Evolutionary conservation across 2,113 vertebrate species (phyloP).

Genomic region (Osmerus mordax): DNA sequence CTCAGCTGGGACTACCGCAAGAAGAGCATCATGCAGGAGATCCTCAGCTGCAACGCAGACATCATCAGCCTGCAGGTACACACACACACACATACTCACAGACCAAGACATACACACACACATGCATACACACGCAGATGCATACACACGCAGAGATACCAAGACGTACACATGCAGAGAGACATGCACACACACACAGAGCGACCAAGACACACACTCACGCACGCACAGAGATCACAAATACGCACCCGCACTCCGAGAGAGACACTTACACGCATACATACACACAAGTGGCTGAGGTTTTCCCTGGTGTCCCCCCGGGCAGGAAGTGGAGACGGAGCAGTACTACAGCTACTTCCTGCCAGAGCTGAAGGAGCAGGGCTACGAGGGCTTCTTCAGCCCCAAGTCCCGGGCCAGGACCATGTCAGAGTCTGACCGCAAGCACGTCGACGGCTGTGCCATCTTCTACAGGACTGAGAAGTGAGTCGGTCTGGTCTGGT

Average conservation of each 20-base stretch:
- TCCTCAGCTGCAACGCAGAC: conserved; percentile 90
- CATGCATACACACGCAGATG: conserved; percentile 37
- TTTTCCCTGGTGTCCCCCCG: conserved; percentile 7
- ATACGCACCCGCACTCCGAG: too few relatives aligned
- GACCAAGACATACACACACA: conserved; percentile 3
- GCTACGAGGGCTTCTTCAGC: conserved; percentile 97
- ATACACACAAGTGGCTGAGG: not conserved
- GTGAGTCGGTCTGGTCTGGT: conserved; percentile 65
- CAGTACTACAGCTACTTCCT: conserved; percentile 97
- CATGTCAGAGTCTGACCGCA: conserved; percentile 97
- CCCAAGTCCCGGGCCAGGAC: conserved; percentile 96
- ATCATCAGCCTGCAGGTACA: conserved; percentile 97
- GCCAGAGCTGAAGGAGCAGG: conserved; percentile 93
- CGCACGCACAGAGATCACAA: too few relatives aligned
- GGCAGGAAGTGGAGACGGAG: conserved; percentile 94
- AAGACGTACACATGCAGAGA: too few relatives aligned
- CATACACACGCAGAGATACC: conserved; percentile 27
- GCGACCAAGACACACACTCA: too few relatives aligned
- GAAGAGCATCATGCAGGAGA: conserved; percentile 99
- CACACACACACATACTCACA: not conserved
- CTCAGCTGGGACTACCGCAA: conserved; percentile 98
- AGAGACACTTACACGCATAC: too few relatives aligned
- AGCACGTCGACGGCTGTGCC: conserved; percentile 96
- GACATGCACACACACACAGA: too few relatives aligned
- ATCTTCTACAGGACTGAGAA: conserved; percentile 95